Evolutionary conservation across 2,888 invertebrate species (phyloP).

Genomic region (Allygus modestus): DNA sequence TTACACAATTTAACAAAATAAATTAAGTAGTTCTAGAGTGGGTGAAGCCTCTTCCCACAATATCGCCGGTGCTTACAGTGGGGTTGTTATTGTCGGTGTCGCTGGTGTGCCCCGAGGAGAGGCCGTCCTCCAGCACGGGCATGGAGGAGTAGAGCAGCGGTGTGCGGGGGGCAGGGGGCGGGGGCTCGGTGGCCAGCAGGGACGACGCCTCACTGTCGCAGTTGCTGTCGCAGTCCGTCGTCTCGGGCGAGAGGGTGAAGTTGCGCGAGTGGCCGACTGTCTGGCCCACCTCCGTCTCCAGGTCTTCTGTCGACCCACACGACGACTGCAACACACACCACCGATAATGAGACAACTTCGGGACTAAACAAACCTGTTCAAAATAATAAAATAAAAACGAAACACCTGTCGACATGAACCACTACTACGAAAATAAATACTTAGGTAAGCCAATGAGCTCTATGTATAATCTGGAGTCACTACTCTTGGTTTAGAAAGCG

Average conservation of each 20-base stretch:
- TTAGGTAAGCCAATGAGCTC: too few species aligned
- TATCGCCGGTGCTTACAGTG: constrained; percentile 75
- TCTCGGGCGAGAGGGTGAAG: constrained; percentile 94
- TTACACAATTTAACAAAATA: too few species aligned
- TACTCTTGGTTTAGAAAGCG: too few species aligned
- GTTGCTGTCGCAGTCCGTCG: constrained; percentile 94
- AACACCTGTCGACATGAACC: too few species aligned
- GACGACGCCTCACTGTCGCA: constrained; percentile 91
- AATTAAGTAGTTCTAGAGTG: too few species aligned
- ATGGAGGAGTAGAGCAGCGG: constrained; percentile 84
- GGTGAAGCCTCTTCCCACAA: too few species aligned
- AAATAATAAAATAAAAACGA: too few species aligned
- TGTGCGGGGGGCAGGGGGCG: constrained; percentile 32
- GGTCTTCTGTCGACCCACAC: constrained; percentile 65
- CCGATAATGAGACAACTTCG: too few species aligned
- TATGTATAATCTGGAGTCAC: too few species aligned
- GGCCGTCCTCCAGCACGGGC: constrained; percentile 95
- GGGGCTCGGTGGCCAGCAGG: constrained; percentile 75
- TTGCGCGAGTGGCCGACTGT: constrained; percentile 86
- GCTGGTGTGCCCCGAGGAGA: constrained; percentile 95
- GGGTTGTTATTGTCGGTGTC: constrained; percentile 94
- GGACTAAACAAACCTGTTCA: too few species aligned
- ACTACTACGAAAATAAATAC: too few species aligned
- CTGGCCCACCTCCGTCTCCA: constrained; percentile 78
- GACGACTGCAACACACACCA: constrained; percentile 67